Conservation (phyloP, 2,888 invertebrate genomes). For the Stenichneumon culpator region DNA sequence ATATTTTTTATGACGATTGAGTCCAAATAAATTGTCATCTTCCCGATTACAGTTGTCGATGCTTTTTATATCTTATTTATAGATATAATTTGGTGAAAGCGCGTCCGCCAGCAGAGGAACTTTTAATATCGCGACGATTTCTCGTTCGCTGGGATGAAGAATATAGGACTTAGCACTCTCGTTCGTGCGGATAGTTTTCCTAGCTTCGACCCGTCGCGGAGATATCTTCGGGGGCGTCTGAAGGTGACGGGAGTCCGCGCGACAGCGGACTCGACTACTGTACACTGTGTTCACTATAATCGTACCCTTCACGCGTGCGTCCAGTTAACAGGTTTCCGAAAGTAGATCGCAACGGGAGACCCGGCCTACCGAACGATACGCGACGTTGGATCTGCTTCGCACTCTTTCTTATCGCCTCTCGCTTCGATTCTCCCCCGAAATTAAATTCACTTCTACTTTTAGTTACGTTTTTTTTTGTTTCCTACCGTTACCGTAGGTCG, state of each 20-base stretch:
- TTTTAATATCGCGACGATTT: too few species aligned
- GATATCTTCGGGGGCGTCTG: background rate
- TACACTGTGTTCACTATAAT: constrained; percentile 25
- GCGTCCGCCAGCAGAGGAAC: too few species aligned
- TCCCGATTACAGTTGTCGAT: too few species aligned
- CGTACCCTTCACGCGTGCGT: constrained; percentile 18
- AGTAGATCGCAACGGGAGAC: constrained; percentile 59
- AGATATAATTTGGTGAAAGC: too few species aligned
- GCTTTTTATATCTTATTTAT: too few species aligned
- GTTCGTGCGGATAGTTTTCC: background rate
- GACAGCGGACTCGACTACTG: constrained; percentile 19
- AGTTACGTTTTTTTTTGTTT: background rate
- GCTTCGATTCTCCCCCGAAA: background rate
- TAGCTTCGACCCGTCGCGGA: background rate
- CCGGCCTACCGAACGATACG: background rate
- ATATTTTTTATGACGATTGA: too few species aligned
- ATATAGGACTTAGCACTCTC: background rate
- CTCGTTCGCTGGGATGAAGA: too few species aligned
- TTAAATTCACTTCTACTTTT: background rate
- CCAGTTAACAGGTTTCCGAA: constrained; percentile 61
- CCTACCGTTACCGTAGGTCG: background rate
- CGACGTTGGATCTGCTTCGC: background rate
- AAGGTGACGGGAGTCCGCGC: constrained; percentile 11
- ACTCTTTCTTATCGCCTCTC: background rate
- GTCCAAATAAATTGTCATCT: too few species aligned